These are phyloP conservation scores for Chionomys nivalis DNA, from an alignment of 2,113 vertebrate genomes.

Conservation along the genomic window DNA sequence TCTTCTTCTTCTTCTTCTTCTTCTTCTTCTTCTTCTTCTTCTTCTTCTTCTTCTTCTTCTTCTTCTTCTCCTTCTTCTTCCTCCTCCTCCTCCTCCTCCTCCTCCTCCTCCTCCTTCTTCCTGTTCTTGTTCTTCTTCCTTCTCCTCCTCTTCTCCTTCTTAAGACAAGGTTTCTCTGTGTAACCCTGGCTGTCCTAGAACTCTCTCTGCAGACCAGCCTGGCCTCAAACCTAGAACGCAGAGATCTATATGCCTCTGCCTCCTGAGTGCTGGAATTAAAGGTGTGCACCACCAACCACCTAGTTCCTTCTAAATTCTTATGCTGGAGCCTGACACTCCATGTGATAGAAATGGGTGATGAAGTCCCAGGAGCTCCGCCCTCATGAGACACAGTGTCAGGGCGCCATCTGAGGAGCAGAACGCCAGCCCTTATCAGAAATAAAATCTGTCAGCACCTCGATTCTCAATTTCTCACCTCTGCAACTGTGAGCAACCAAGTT, in stretches of 20 bases:
- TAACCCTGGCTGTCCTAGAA: background rate
- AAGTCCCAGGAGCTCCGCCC: background rate
- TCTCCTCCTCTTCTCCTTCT: background rate
- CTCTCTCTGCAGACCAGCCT: background rate
- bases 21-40: background rate
- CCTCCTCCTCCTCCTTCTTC: no score
- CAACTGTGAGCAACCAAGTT: background rate
- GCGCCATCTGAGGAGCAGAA: background rate
- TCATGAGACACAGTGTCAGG: background rate
- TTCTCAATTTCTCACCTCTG: background rate
- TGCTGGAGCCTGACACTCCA: background rate
- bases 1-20: background rate
- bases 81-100: no score
- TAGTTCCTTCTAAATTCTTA: background rate
- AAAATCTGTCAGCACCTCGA: background rate
- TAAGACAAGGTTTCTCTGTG: background rate
- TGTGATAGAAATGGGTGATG: background rate
- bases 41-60: background rate
- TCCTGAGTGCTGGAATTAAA: background rate
- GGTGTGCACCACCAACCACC: background rate
- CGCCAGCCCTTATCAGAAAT: background rate
- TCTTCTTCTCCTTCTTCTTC: no score
- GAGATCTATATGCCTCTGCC: background rate
- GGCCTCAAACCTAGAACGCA: background rate
- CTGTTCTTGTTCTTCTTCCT: no score